Percentiles rank a stretch among this genome's conserved stretches.
Conservation (phyloP, 37 sponge, comb jelly and placozoan genomes). For the Bolinopsis microptera region DNA sequence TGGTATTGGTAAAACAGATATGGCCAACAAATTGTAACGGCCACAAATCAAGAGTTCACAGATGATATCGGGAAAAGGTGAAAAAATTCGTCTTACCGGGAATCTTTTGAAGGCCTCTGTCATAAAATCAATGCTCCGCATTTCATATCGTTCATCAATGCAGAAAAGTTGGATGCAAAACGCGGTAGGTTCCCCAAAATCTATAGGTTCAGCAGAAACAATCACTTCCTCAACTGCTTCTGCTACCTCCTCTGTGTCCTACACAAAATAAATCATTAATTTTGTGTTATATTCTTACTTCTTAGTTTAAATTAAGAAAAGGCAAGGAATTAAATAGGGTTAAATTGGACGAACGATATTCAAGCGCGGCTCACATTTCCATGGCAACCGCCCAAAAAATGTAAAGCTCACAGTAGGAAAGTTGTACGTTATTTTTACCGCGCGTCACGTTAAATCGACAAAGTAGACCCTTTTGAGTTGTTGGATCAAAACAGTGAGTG, state of each 20-base stretch:
- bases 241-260: constrained; percentile 10
- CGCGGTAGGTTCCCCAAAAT: constrained; percentile 72
- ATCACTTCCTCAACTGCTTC: not conserved
- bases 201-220: not conserved
- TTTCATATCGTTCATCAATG: constrained; percentile 92
- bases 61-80: not conserved
- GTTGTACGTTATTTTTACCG: not conserved
- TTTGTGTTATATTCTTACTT: too few relatives aligned
- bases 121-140: constrained; percentile 85
- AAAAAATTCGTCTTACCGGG: constrained; percentile 73
- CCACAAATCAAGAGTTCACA: too few relatives aligned
- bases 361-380: constrained; percentile 18
- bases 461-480: not conserved
- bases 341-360: too few relatives aligned
- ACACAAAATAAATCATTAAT: not conserved
- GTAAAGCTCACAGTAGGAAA: not conserved
- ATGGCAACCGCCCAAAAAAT: constrained; percentile 19
- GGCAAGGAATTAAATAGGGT: too few relatives aligned
- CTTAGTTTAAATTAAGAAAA: too few relatives aligned
- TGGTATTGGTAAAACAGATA: too few relatives aligned
- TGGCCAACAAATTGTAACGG: too few relatives aligned
- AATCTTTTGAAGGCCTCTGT: constrained; percentile 81
- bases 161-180: constrained; percentile 87
- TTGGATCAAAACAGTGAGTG: too few relatives aligned
- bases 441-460: not conserved